phyloP scores from a whole-genome alignment of 2,113 vertebrate genomes.

The Corydoras maculifer region DNA sequence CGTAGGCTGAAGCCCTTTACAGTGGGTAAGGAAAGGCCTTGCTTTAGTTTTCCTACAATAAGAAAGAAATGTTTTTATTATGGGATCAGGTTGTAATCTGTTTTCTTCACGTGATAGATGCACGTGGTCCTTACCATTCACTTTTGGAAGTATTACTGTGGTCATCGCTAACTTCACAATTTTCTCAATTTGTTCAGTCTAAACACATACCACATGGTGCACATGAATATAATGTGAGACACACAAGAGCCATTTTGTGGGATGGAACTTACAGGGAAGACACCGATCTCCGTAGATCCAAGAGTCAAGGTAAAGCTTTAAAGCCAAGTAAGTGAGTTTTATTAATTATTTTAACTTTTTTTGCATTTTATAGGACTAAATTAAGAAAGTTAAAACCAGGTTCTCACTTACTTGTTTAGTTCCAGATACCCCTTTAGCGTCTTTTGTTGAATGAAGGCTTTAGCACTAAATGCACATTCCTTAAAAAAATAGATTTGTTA shows the following conservation, averaged over 20 bases:
- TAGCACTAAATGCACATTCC: slow-evolving; percentile 16
- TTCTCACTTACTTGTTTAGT: slow-evolving; percentile 29
- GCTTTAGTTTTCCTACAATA: slow-evolving; percentile 17
- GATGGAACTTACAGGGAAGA: slow-evolving; percentile 29
- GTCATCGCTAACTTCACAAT: not conserved
- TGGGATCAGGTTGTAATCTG: too few species aligned
- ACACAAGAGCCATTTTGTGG: not conserved
- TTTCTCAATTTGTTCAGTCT: slow-evolving; percentile 16
- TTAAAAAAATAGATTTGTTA: slow-evolving; percentile 7
- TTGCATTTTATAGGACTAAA: not conserved
- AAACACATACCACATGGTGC: not conserved
- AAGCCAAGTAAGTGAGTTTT: not conserved
- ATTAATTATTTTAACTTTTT: not conserved
- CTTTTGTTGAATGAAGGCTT: slow-evolving; percentile 6
- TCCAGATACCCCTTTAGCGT: slow-evolving; percentile 20
- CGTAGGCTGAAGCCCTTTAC: slow-evolving; percentile 12
- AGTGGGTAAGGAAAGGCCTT: slow-evolving; percentile 10
- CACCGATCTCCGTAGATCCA: slow-evolving; percentile 34
- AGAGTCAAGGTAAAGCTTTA: slow-evolving; percentile 30
- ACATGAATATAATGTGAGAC: not conserved
- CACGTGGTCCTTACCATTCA: slow-evolving; percentile 25
- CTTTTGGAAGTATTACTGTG: slow-evolving; percentile 17
- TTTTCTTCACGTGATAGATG: not conserved
- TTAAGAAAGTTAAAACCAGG: not conserved
- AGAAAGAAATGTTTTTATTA: not conserved